Evolutionary conservation across 2,888 invertebrate species (phyloP).

Genomic region (Amiota communis): DNA sequence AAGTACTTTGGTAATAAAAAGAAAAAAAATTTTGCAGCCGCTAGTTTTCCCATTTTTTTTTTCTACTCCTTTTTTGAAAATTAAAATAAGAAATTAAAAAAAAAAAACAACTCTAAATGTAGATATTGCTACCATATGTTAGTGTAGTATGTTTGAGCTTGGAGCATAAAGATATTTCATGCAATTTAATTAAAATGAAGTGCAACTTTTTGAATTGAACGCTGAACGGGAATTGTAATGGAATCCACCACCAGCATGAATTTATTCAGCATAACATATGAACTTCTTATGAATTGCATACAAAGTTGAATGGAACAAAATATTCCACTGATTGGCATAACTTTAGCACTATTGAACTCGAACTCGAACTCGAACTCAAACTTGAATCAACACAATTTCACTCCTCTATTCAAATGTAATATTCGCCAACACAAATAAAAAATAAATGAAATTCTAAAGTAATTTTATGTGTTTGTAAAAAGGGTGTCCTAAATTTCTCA

Average conservation of each 20-base stretch:
- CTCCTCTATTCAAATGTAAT: not conserved
- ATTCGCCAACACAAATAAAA: too few species aligned
- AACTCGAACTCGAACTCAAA: not conserved
- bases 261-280: constrained; percentile 27
- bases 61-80: too few species aligned
- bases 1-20: constrained; percentile 14
- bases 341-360: not conserved
- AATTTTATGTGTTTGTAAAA: too few species aligned
- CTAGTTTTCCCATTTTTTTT: not conserved
- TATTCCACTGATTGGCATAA: constrained; percentile 29
- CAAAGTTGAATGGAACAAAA: constrained; percentile 12
- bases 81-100: too few species aligned
- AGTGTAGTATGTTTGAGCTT: constrained; percentile 15
- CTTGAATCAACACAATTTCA: not conserved
- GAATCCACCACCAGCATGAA: too few species aligned
- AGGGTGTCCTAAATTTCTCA: too few species aligned
- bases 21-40: constrained; percentile 15
- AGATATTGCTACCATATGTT: constrained; percentile 18
- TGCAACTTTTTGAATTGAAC: constrained; percentile 46
- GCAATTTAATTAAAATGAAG: constrained; percentile 55
- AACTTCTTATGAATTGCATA: constrained; percentile 8
- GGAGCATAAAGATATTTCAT: constrained; percentile 25
- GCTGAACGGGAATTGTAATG: too few species aligned
- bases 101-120: too few species aligned
- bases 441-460: too few species aligned